Percentiles rank a stretch among this genome's conserved stretches.
These are phyloP conservation scores for Lithobates sylvaticus DNA, from an alignment of 2,797 vertebrate genomes.

Conservation along the genomic window DNA sequence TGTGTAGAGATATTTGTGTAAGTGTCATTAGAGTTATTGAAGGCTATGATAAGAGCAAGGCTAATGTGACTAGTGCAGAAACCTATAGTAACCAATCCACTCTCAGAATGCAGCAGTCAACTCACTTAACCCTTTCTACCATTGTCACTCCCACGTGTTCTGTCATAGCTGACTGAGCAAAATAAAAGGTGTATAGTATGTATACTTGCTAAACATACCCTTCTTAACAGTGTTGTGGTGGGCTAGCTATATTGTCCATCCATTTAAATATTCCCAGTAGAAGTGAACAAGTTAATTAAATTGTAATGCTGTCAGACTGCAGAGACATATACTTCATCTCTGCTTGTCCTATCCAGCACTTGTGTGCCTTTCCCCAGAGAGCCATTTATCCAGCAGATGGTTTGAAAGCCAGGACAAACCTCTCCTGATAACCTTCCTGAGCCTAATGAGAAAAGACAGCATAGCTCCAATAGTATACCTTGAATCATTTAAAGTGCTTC, in stretches of 20 bases:
- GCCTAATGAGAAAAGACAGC: slow-evolving; percentile 59
- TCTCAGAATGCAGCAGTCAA: too few species aligned
- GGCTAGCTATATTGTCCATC: neutral
- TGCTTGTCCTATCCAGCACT: slow-evolving; percentile 43
- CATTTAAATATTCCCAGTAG: slow-evolving; percentile 23
- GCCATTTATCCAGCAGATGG: slow-evolving; percentile 58
- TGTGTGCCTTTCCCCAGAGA: slow-evolving; percentile 39
- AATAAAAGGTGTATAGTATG: too few species aligned
- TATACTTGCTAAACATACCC: too few species aligned
- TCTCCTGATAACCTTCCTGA: slow-evolving; percentile 56
- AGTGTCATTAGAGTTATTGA: too few species aligned
- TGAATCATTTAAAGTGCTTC: slow-evolving; percentile 28
- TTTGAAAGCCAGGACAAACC: slow-evolving; percentile 55
- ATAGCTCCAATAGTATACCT: slow-evolving; percentile 38
- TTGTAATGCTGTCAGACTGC: slow-evolving; percentile 45
- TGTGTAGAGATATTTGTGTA: too few species aligned
- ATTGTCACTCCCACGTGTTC: too few species aligned
- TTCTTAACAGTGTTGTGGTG: neutral
- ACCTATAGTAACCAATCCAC: too few species aligned
- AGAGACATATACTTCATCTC: slow-evolving; percentile 37
- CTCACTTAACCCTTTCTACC: too few species aligned
- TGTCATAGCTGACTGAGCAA: too few species aligned
- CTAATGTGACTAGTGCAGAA: too few species aligned
- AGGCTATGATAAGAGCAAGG: too few species aligned
- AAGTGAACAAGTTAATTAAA: slow-evolving; percentile 54